Base-by-base conservation (phyloP, 2,888 invertebrate species). In the Siphlonurus alternatus region DNA sequence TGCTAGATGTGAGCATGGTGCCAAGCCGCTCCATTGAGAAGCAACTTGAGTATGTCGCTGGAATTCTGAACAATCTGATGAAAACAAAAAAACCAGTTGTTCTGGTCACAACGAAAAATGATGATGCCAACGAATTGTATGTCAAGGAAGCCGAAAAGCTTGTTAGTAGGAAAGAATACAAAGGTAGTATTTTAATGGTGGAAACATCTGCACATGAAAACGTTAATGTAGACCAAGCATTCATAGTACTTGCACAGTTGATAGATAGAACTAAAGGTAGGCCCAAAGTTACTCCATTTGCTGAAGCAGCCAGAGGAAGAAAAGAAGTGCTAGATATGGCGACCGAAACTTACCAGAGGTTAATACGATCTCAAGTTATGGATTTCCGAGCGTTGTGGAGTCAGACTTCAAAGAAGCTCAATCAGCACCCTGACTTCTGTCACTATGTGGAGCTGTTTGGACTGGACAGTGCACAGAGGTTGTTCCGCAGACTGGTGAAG, bases 151-250 rank as follows among this genome's bases (percentile, higher is more conserved):
- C 92, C 0, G 94, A 95, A 73, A 86, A 88, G 71, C 78, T 98
- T 67, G 84, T 94, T 25, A 84, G 84, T 72, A 82, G 93, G 63
- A 95, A 95, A 76, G 96, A 97, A 76, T 93, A 92, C 76, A 93
- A 93, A 73, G 87, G 88, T 66, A 84, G 84, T 71, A 89, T 97
- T 70, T 88, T 90, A 2, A 79, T 97, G 59, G 87, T 98, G 64
- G 97, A 98, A 79, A 93, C 94, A 0, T 97, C 96, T 5, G 88
- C 97, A 19, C 94, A 96, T 73, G 92, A 94, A 72, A 95, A 93
- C 72, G 93, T 98, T 68, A 98, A 98, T 74, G 90, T 96, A 53
- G 96, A 98, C 73, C 81, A 90, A 71, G 92, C 96, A 24, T 93
- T 95, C 74, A 81, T 94, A 72, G 79, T 92, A 63, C 77, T 97